These are phyloP conservation scores for Oophaga pumilio DNA, from an alignment of 2,113 vertebrate genomes.

Conservation along the genomic window DNA sequence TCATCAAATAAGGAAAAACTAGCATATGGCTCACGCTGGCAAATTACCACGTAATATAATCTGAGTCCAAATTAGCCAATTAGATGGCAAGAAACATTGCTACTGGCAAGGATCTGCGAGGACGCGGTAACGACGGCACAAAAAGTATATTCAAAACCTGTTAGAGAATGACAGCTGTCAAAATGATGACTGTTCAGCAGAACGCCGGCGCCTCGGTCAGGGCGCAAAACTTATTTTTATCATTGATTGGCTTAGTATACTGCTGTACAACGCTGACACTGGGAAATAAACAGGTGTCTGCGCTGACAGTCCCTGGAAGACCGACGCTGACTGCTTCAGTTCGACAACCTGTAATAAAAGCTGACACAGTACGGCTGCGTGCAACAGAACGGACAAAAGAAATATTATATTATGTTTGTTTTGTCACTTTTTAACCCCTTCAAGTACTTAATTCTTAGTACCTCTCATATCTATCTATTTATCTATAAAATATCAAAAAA, in stretches of 20 bases:
- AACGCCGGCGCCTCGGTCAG: not conserved
- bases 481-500: not conserved
- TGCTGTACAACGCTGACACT: not conserved
- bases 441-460: no score
- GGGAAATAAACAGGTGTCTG: not conserved
- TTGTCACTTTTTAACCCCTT: no score
- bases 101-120: not conserved
- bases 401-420: no score
- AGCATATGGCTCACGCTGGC: slow-evolving; percentile 42
- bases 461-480: not conserved
- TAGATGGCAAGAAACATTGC: slow-evolving; percentile 36
- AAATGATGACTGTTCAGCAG: slow-evolving; percentile 27
- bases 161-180: slow-evolving; percentile 53
- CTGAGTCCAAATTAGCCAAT: slow-evolving; percentile 50
- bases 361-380: not conserved
- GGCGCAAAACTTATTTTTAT: not conserved
- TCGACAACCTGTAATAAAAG: not conserved
- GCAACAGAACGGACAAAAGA: not conserved
- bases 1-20: slow-evolving; percentile 31
- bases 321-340: not conserved
- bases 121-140: not conserved
- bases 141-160: not conserved
- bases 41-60: slow-evolving; percentile 38
- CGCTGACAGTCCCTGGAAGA: not conserved
- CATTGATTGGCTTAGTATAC: slow-evolving; percentile 1